Evolutionary conservation across 2,113 vertebrate species (phyloP), one percentile per base, ranked within the genome.

Genomic region (Atherinomorus stipes): DNA sequence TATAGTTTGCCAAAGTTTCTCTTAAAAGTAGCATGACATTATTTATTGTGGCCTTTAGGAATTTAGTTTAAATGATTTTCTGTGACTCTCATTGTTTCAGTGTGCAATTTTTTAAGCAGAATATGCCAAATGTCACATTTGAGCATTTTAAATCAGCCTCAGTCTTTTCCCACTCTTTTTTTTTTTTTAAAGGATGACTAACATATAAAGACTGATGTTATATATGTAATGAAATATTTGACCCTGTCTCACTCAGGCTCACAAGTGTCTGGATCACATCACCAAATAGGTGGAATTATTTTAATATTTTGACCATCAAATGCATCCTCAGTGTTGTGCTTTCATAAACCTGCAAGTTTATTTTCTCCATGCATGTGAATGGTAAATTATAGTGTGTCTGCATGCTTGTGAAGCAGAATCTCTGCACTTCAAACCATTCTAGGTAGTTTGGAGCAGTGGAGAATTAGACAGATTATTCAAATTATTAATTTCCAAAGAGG

Each of bases 231-330:
- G 22, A 85, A 87, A 88, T 90, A 89, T 88, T 86, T 91, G 87
- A 90, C 90, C 88, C 90, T 90, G 88, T 90, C 87, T 90, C 85
- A 90, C 81, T 88, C 88, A 91, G 90, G 87, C 87, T 88, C 70
- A 87, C 87, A 91, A 85, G 85, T 92, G 76, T 88, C 87, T 87
- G 87, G 89, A 92, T 89, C 89, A 89, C 90, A 87, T 89, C 87
- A 90, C 85, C 87, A 90, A 90, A 90, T 91, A 91, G 88, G 90
- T 91, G 88, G 87, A 90, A 89, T 91, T 88, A 90, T 88, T 90
- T 89, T 84, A 83, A 87, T 89, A 87, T 88, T 89, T 91, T 89
- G 74, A 83, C 76, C 85, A 87, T 89, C 83, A 77, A 87, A 71
- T 89, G 82, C 89, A 90, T 90, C 84, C 84, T 83, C 78, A 81